Evolutionary conservation across 1,140 invertebrate species (phyloP), one percentile per base, ranked within the genome.

Genomic region (Phymastichus coffea): DNA sequence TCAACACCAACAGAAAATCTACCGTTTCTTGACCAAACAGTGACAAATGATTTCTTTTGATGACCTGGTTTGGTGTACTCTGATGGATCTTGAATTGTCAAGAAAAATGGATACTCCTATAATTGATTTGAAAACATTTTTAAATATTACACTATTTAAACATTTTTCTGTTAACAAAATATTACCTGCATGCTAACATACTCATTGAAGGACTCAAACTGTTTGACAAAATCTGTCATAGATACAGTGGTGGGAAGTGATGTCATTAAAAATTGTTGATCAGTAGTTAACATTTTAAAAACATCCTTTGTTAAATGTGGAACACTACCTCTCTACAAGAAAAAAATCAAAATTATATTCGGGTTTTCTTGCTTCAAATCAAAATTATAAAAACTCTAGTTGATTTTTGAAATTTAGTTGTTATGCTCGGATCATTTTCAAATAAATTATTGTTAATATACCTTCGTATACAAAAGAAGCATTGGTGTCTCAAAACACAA

Each of bases 11-110:
- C 52, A 53, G 82, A 75, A 51, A 83, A 81, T 76, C 88, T 89
- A 38, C 91, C 92, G 64, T 82, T 81, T 69, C 85, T 87, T 1
- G 86, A 84, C 84, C 88, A 93, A 22, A 94, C 61, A 1, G 90
- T 85, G 22, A 90, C 78, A 52, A 83, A 81, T 59, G 84, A 72
- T 28, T 84, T 81, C 55, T 87, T 83, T 76, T 91, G 87, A 66
- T 87, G 86, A 7, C 89, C 89, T 26, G 76, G 63, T 30, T 82
- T 84, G 0, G 83, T 84, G n/a, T 69, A 53, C 66, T 81, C 75
- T 17, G 81, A 82, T 22, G 87, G 83, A 79, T 91, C 89, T 71
- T 89, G 85, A 20, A 90, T 66, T 3, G 84, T 82, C 40, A 87
- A 66, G 61, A 86, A 84, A 3, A 83, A 81, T 3, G 85, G 70